Percentiles rank a stretch among this genome's conserved stretches.
These are phyloP conservation scores for Seriola rivoliana DNA, from an alignment of 2,113 vertebrate genomes.

Conservation along the genomic window DNA sequence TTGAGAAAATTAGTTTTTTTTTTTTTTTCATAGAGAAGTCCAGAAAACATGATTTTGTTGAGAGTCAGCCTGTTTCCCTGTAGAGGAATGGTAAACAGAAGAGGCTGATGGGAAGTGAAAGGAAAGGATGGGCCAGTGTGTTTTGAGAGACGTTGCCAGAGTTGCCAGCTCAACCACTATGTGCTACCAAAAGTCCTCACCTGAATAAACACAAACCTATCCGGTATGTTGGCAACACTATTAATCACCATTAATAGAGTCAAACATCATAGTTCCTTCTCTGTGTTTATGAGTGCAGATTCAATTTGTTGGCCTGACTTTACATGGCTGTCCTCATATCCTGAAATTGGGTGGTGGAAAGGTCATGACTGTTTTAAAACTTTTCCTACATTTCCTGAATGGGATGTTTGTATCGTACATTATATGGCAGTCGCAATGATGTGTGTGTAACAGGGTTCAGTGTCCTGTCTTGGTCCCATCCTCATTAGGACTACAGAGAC, in stretches of 20 bases:
- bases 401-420: not conserved
- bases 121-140: conserved; percentile 16
- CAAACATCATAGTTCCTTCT: conserved; percentile 9
- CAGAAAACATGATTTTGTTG: conserved; percentile 60
- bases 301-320: not conserved
- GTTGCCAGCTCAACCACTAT: conserved; percentile 22
- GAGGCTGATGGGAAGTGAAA: conserved; percentile 55
- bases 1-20: conserved; percentile 49
- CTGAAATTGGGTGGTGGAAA: conserved; percentile 27
- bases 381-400: not conserved
- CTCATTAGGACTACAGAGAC: conserved; percentile 12
- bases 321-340: conserved; percentile 17
- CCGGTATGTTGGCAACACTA: conserved; percentile 35
- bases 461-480: not conserved
- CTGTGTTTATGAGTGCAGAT: conserved; percentile 2
- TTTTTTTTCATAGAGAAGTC: conserved; percentile 31
- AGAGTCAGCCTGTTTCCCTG: conserved; percentile 30
- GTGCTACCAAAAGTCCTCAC: conserved; percentile 46
- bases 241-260: conserved; percentile 41
- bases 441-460: not conserved
- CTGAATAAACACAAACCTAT: conserved; percentile 59
- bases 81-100: conserved; percentile 25
- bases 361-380: conserved; percentile 7
- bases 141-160: conserved; percentile 46
- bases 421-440: not conserved